phyloP scores from a whole-genome alignment of 2,888 invertebrate species.

The Erannis defoliaria region DNA sequence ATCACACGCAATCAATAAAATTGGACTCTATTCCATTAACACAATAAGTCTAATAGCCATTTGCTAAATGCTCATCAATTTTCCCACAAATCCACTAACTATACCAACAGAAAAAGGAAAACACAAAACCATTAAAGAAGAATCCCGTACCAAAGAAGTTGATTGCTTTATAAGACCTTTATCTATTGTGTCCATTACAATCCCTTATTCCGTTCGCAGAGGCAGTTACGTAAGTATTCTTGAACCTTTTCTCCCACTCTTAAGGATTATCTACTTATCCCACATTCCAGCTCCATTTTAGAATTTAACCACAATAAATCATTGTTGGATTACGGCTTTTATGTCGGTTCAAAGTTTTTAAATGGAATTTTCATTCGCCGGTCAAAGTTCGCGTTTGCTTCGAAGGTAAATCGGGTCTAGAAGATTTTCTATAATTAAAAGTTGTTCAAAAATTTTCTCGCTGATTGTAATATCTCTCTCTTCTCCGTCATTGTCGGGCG shows the following conservation, averaged over 20 bases:
- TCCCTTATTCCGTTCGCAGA: constrained; percentile 33
- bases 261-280: constrained; percentile 45
- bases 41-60: constrained; percentile 2
- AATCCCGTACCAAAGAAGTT: constrained; percentile 36
- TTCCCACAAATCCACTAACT: constrained; percentile 33
- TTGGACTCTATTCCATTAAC: constrained; percentile 4
- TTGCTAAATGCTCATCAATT: constrained; percentile 32
- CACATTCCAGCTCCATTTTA: constrained; percentile 43
- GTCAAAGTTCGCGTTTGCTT: constrained; percentile 53
- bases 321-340: constrained; percentile 57
- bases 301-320: constrained; percentile 57
- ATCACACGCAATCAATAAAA: constrained; percentile 14
- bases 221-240: constrained; percentile 39
- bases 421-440: constrained; percentile 63
- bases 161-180: constrained; percentile 45
- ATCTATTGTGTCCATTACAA: constrained; percentile 46
- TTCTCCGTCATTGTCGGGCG: constrained; percentile 34
- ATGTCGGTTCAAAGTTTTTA: constrained; percentile 58
- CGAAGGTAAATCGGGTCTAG: constrained; percentile 56
- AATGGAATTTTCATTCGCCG: constrained; percentile 58
- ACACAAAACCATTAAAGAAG: constrained; percentile 34
- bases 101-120: constrained; percentile 31
- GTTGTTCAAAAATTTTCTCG: constrained; percentile 52
- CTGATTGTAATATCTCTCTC: constrained; percentile 43
- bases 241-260: constrained; percentile 42